Evolutionary conservation across 1,140 invertebrate genomes (phyloP).

Genomic region (Magallana gigas): DNA sequence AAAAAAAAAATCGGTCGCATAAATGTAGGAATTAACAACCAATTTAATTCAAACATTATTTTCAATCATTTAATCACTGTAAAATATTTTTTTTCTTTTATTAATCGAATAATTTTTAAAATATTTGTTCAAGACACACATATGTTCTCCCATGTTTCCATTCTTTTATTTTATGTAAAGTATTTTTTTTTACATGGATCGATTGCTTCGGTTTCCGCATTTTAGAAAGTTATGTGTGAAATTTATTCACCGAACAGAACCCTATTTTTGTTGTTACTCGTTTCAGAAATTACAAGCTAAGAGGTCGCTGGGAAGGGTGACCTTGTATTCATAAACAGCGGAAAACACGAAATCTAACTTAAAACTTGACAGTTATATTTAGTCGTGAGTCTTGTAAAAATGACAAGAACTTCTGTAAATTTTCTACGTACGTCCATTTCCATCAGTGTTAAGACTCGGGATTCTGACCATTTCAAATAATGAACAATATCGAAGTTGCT

Average conservation of each 20-base stretch:
- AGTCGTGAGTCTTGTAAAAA: background rate
- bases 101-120: too few relatives aligned
- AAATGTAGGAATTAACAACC: too few relatives aligned
- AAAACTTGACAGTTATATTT: constrained; percentile 14
- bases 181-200: background rate
- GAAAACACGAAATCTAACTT: constrained; percentile 21
- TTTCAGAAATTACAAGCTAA: constrained; percentile 4
- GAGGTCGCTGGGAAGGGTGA: background rate
- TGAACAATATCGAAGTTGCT: too few relatives aligned
- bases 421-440: background rate
- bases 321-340: background rate
- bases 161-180: too few relatives aligned
- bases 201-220: background rate
- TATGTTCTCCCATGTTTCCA: too few relatives aligned
- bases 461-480: too few relatives aligned
- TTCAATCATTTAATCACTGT: too few relatives aligned
- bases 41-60: too few relatives aligned
- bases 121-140: too few relatives aligned
- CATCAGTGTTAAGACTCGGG: background rate
- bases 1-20: too few relatives aligned
- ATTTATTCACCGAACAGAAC: background rate
- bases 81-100: too few relatives aligned
- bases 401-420: constrained; percentile 5
- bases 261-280: background rate
- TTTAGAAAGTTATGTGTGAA: background rate